Evolutionary conservation across 2,797 vertebrate genomes (phyloP).

Genomic region (Apodemus agrarius): DNA sequence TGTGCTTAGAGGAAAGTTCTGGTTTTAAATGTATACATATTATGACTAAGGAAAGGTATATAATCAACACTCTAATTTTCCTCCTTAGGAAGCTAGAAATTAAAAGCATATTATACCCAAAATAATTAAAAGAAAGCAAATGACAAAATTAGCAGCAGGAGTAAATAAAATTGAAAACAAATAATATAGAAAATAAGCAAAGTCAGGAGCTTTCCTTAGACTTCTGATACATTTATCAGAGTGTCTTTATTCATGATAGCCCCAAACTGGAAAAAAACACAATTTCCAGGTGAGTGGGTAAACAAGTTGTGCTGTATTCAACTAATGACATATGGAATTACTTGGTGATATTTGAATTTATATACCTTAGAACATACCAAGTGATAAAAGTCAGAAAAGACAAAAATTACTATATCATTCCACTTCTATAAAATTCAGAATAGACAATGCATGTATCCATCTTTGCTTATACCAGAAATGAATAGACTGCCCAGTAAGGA

Average conservation of each 20-base stretch:
- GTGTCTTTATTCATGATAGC: background rate
- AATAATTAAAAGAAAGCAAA: constrained; percentile 36
- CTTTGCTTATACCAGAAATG: background rate
- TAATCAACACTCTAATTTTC: constrained; percentile 6
- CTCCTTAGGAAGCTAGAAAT: background rate
- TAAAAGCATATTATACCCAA: background rate
- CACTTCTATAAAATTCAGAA: background rate
- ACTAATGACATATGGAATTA: background rate
- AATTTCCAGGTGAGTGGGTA: background rate
- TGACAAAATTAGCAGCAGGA: background rate
- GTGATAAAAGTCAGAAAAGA: background rate
- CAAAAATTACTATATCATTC: background rate
- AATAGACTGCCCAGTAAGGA: background rate
- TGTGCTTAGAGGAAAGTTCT: background rate
- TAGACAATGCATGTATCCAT: background rate
- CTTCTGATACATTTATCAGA: background rate
- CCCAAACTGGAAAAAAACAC: background rate
- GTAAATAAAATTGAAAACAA: constrained; percentile 44
- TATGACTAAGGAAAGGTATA: background rate
- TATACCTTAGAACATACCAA: background rate
- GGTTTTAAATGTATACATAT: background rate
- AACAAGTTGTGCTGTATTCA: background rate
- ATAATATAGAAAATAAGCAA: constrained; percentile 29
- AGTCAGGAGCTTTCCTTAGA: background rate
- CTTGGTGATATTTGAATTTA: background rate